Base-by-base conservation (phyloP, 2,888 invertebrate species). In the Hermaeophaga mercurialis region DNA sequence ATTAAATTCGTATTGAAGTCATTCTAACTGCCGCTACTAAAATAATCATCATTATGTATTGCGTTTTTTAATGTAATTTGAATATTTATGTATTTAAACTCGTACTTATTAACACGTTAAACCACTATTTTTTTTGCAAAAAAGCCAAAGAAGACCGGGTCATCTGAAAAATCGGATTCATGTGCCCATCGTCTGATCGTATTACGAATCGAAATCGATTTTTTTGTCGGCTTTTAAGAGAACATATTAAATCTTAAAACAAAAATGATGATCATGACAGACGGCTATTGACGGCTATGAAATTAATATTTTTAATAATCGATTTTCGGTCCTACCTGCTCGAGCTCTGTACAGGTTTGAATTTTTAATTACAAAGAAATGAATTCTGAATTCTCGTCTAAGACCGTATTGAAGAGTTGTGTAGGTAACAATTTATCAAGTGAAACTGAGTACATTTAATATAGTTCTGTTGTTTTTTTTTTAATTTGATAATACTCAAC, bases 241-340 rank as follows among this genome's bases (percentile, higher is more conserved):
- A 66, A 62, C 61, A 61, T 64, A 68, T 68, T 66, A 66, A 66
- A 66, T 61, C 63, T 61, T 64, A 61, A 67, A 66, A 67, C 66
- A 63, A 67, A 67, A 67, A 67, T 64, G 63, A 66, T 66, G 63
- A 64, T 66, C 66, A 62, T 64, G 65, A 63, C 65, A 63, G 66
- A 66, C 68, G 63, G 66, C 61, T 63, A 69, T 67, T 71, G 71
- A 70, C 70, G 70, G 71, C 66, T 66, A 64, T 66, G 69, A 71
- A 71, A 73, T 73, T 73, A 73, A 73, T 73, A 73, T 72, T 72
- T 71, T 71, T 70, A 71, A 72, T 73, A 73, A 73, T 73, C 72
- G 73, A 72, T 72, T 73, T n/a, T 70, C 58, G 67, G 69, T 61
- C 67, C 70, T 65, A 66, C 62, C 66, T 65, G 63, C 59, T 45